Percentiles rank a stretch among this genome's conserved stretches.
phyloP scores from a whole-genome alignment of 2,888 invertebrate species.

The Amaurobius ferox region DNA sequence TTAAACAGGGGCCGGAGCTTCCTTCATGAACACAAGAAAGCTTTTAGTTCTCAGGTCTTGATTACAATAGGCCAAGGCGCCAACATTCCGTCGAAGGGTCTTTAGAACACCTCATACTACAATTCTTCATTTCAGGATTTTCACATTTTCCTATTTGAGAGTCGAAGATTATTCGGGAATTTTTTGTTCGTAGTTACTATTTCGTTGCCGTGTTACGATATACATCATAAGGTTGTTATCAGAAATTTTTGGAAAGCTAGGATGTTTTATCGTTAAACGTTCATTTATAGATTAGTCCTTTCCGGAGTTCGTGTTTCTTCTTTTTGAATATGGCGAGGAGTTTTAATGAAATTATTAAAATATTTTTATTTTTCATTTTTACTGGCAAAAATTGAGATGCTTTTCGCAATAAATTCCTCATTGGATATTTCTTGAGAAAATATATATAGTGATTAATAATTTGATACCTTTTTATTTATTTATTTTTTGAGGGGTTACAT shows the following conservation, averaged over 20 bases:
- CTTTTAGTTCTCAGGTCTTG: slow-evolving; percentile 67
- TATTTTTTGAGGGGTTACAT: too few relatives aligned
- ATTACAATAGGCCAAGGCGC: slow-evolving; percentile 69
- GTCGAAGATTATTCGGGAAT: neutral
- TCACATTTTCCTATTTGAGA: neutral
- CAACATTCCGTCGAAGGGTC: slow-evolving; percentile 26
- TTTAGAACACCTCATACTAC: slow-evolving; percentile 11
- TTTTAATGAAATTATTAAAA: too few relatives aligned
- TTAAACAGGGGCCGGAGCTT: slow-evolving; percentile 66
- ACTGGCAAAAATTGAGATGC: too few relatives aligned
- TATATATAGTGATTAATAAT: too few relatives aligned
- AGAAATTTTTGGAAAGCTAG: neutral
- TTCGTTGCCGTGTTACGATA: neutral
- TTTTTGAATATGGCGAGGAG: too few relatives aligned
- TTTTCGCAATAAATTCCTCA: too few relatives aligned
- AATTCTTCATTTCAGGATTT: neutral
- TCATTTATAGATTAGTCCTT: too few relatives aligned
- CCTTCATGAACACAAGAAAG: slow-evolving; percentile 68
- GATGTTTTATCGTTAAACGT: neutral
- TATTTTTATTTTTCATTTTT: too few relatives aligned
- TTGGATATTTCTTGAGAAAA: too few relatives aligned
- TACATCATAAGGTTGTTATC: neutral
- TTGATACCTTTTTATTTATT: too few relatives aligned
- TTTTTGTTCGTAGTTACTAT: slow-evolving; percentile 6
- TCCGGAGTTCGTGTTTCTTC: too few relatives aligned